Base-by-base conservation (phyloP, 2,888 invertebrate species). In the Perdita meconis region DNA sequence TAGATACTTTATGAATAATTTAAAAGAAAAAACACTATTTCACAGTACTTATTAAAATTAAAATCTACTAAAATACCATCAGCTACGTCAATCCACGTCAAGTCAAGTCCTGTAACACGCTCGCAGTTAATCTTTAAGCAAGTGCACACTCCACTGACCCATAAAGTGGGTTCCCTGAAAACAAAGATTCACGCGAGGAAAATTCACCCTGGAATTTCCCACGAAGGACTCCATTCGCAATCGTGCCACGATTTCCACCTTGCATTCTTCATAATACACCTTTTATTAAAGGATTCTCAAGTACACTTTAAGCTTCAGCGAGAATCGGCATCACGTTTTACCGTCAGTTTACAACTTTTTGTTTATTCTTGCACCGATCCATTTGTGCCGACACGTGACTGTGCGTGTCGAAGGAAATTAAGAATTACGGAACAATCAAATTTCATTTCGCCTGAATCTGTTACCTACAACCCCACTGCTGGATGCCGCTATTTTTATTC, bases 371-470 rank as follows among this genome's bases (percentile, higher is more conserved):
- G 22, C 38, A 8, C 13, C 22, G 13, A 19, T 57, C 22, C 24
- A 24, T n/a, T 6, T 38, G 3, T 30, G 10, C 36, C 3, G 10
- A 24, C 38, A 57, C 56, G 56, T 56, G 38, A 30, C 24, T 24
- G 24, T 40, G 57, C 57, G 40, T 57, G 38, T 2, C 6, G 2
- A 5, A 26, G 38, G 16, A 53, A 53, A 51, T 16, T 51, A 36
- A 6, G 24, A 36, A 63, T 56, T 12, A 19, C 19, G 12, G 6
- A 38, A n/a, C 16, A n/a, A 26, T 40, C 8, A 53, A 40, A 64
- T 40, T 40, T 64, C 40, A 8, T 26, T 63, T 38, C 36, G 22
- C 42, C 30, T 60, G 2, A 1, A 60, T n/a, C n/a, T n/a, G n/a
- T n/a, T n/a, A n/a, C n/a, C n/a, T n/a, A n/a, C n/a, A n/a, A n/a